These are phyloP conservation scores for Oreochromis mossambicus DNA, from an alignment of 2,797 vertebrate genomes.

Conservation along the genomic window DNA sequence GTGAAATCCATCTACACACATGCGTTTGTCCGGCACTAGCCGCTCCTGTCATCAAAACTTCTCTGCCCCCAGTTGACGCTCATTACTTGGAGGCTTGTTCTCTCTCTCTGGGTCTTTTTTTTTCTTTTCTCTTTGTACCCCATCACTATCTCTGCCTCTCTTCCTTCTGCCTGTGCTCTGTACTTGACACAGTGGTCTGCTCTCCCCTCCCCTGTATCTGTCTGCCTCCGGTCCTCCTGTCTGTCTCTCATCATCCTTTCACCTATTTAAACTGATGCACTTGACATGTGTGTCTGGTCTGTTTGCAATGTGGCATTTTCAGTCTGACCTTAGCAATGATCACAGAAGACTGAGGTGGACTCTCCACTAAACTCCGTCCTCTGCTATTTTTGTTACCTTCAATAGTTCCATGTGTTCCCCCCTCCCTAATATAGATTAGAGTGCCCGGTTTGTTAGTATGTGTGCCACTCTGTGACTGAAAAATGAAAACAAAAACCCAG, in stretches of 20 bases:
- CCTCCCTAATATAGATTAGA: background rate
- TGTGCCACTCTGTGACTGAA: background rate
- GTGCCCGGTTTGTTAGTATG: background rate
- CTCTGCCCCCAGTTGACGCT: constrained; percentile 7
- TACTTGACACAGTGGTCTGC: constrained; percentile 18
- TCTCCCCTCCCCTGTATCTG: background rate
- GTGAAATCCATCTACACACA: background rate
- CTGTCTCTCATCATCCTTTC: constrained; percentile 13
- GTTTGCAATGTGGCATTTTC: background rate
- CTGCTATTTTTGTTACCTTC: background rate
- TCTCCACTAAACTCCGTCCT: background rate
- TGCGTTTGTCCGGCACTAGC: background rate
- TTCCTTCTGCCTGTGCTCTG: constrained; percentile 3
- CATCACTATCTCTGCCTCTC: background rate
- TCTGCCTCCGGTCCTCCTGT: background rate
- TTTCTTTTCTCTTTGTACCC: background rate
- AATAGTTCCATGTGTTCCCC: background rate
- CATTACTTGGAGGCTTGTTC: constrained; percentile 9
- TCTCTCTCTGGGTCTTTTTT: constrained; percentile 3
- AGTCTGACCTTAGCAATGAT: background rate
- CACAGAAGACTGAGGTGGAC: background rate
- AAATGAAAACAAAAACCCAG: background rate
- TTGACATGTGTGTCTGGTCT: background rate
- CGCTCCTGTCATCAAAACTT: constrained; percentile 6
- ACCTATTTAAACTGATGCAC: constrained; percentile 1